Evolutionary conservation across 2,888 invertebrate genomes (phyloP).

Genomic region (Ametastegia equiseti): DNA sequence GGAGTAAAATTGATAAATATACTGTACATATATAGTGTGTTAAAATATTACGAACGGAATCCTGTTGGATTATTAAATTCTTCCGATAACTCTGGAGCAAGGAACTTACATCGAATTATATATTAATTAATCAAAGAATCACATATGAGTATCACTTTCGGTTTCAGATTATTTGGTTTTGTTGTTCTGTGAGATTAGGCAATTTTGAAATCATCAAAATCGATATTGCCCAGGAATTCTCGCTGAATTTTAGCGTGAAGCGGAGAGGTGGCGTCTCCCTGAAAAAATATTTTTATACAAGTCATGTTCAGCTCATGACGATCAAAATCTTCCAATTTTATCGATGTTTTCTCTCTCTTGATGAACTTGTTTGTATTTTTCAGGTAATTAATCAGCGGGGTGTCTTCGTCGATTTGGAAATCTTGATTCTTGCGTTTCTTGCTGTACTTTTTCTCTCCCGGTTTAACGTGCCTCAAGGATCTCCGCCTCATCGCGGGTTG

Average conservation of each 20-base stretch:
- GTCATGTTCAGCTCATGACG: not conserved
- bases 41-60: not conserved
- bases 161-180: not conserved
- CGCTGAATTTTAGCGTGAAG: not conserved
- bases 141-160: not conserved
- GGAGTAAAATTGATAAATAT: not conserved
- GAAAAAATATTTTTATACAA: conserved; percentile 3
- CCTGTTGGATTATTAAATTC: not conserved
- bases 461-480: not conserved
- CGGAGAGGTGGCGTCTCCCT: not conserved
- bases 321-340: not conserved
- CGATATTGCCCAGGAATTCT: conserved; percentile 9
- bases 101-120: too few relatives aligned
- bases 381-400: not conserved
- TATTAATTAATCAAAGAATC: not conserved
- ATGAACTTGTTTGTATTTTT: not conserved
- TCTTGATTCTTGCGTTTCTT: not conserved
- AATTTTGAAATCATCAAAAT: conserved; percentile 19
- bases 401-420: not conserved
- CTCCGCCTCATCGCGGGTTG: not conserved
- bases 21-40: too few relatives aligned
- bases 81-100: not conserved
- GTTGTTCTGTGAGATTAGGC: not conserved
- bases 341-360: not conserved
- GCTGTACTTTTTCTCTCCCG: not conserved